Conservation (phyloP, 2,113 vertebrate genomes). For the Eleginops maclovinus region DNA sequence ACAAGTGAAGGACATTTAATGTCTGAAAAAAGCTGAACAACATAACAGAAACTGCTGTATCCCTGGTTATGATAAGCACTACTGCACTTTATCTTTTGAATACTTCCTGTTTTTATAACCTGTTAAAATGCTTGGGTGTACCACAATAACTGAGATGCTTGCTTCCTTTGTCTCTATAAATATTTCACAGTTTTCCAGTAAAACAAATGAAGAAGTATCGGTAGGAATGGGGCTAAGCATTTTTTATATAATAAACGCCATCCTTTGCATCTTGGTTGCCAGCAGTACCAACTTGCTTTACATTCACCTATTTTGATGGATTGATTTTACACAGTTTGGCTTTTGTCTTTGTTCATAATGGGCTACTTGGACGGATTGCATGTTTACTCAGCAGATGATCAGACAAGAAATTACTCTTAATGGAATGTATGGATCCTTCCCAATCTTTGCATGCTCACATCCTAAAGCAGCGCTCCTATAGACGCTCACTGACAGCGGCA, state of each 20-base stretch:
- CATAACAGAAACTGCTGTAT: not conserved
- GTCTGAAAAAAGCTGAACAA: not conserved
- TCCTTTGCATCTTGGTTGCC: constrained; percentile 45
- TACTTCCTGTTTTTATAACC: not conserved
- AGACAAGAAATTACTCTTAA: constrained; percentile 75
- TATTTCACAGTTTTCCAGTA: not conserved
- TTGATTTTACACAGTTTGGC: constrained; percentile 72
- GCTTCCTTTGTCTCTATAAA: not conserved
- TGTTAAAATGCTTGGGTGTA: not conserved
- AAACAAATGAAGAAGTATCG: constrained; percentile 12
- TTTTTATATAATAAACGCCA: constrained; percentile 40
- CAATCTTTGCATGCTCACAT: constrained; percentile 56
- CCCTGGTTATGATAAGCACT: not conserved
- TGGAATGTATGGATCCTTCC: constrained; percentile 79
- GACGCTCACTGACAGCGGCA: constrained; percentile 66
- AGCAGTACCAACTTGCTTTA: constrained; percentile 33
- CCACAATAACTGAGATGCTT: not conserved
- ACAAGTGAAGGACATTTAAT: not conserved
- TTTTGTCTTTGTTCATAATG: constrained; percentile 72
- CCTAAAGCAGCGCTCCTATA: constrained; percentile 53
- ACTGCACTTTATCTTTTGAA: no score
- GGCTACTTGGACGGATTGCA: constrained; percentile 66
- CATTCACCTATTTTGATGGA: constrained; percentile 62
- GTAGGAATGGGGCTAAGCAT: constrained; percentile 23
- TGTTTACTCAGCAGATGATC: constrained; percentile 82